phyloP scores from a whole-genome alignment of 2,113 vertebrate species.

The Geothlypis trichas region DNA sequence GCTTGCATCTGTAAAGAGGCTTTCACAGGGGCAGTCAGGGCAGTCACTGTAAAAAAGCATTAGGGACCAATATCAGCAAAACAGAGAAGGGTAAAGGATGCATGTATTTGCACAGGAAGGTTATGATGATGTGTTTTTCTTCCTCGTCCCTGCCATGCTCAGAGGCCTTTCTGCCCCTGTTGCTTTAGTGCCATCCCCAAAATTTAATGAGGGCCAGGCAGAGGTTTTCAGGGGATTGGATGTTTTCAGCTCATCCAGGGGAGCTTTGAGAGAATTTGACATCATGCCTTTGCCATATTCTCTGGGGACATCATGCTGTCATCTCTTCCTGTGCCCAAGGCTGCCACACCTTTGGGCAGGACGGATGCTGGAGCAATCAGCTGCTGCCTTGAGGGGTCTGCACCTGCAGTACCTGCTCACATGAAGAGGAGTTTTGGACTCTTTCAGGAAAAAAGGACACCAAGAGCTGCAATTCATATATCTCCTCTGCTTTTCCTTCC shows the following conservation, averaged over 20 bases:
- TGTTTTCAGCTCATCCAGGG: background rate
- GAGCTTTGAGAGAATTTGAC: background rate
- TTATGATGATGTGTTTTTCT: background rate
- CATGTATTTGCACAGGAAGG: background rate
- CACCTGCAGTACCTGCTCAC: background rate
- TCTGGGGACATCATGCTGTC: fast-evolving
- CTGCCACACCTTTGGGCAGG: background rate
- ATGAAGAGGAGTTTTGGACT: background rate
- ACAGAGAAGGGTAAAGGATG: background rate
- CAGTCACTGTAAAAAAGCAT: fast-evolving
- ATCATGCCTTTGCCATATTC: background rate
- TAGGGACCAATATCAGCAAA: background rate
- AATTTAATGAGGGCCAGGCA: background rate
- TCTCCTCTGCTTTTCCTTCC: background rate
- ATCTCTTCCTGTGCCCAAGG: background rate
- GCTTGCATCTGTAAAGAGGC: background rate
- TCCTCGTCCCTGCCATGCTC: background rate
- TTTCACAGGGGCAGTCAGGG: fast-evolving
- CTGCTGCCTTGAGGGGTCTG: background rate
- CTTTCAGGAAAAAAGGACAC: background rate
- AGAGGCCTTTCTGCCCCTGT: background rate
- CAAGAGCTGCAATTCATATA: background rate
- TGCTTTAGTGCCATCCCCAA: background rate
- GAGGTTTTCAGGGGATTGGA: background rate
- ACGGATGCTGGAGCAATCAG: background rate